Base-by-base conservation (phyloP, 2,888 invertebrate genomes). In the Conus canariensis region DNA sequence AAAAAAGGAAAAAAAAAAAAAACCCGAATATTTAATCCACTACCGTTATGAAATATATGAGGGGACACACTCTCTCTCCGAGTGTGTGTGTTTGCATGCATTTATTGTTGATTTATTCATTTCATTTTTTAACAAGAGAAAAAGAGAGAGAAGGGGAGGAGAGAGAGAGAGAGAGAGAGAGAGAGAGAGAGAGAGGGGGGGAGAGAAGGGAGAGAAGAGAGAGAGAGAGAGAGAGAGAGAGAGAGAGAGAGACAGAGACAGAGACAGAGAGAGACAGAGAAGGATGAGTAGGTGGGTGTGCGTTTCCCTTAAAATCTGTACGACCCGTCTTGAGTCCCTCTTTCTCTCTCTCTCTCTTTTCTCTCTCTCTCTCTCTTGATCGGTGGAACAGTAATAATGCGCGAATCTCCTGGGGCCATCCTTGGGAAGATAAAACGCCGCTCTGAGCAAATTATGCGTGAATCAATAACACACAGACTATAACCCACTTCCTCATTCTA, bases 161-260 rank as follows among this genome's bases (percentile, higher is more conserved):
- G 22, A 25, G 64, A 80, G 64, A 88, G 7, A 88, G 30, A 56
- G 9, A 77, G 12, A 88, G 12, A 88, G n/a, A 77, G 77, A 88
- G n/a, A 22, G 64, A 58, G 22, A 88, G 58, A 80, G 8, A 25
- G 64, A 74, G 67, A 70, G 67, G 16, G 67, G 16, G 19, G 16
- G 67, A 80, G 6, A 60, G 10, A 88, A 25, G 64, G 59, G 64
- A 88, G 7, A 88, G 30, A 56, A 77, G 12, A 88, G 12, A 88
- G n/a, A 77, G 77, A 88, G n/a, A 22, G 64, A 58, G 22, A 88
- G 58, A 80, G 8, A 25, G 64, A 74, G 1, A 80, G 6, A 60
- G 10, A 88, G 22, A 25, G 64, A 80, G 64, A 88, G 7, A 88
- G 30, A 56, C 7, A 77, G 12, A 88, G 12, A 88, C 10, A 77